Evolutionary conservation across 2,888 invertebrate genomes (phyloP).

Genomic region (Omphaloscelis lunosa): DNA sequence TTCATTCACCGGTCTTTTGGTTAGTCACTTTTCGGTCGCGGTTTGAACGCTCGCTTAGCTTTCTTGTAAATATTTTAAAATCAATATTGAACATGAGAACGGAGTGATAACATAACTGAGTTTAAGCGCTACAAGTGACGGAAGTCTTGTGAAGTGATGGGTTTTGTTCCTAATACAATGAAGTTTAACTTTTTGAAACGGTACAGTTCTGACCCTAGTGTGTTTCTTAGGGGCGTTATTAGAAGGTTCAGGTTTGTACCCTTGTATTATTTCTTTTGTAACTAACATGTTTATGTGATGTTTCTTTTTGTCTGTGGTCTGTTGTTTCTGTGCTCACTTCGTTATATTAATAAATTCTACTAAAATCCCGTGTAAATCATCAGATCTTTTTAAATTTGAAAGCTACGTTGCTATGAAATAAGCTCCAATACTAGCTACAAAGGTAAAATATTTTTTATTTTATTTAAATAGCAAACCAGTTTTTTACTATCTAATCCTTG

Average conservation of each 20-base stretch:
- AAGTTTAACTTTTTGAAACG: conserved; percentile 54
- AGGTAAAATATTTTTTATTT: conserved; percentile 1
- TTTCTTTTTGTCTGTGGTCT: not conserved
- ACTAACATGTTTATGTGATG: not conserved
- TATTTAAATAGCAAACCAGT: not conserved
- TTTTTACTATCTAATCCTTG: conserved; percentile 40
- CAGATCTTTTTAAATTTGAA: not conserved
- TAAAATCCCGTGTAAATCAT: not conserved
- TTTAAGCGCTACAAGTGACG: conserved; percentile 19
- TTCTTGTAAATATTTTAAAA: conserved; percentile 82
- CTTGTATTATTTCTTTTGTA: not conserved
- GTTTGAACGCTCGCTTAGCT: conserved; percentile 76
- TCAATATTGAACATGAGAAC: conserved; percentile 79
- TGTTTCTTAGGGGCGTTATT: conserved; percentile 38
- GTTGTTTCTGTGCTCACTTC: not conserved
- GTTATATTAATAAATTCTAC: not conserved
- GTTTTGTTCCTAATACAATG: conserved; percentile 27
- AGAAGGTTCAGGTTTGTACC: conserved; percentile 50
- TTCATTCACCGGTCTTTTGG: conserved; percentile 77
- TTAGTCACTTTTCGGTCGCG: conserved; percentile 78
- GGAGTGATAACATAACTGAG: conserved; percentile 37
- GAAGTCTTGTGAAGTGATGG: conserved; percentile 30
- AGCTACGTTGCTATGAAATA: not conserved
- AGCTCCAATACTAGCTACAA: not conserved
- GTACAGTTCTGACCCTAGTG: conserved; percentile 45